Evolutionary conservation across 2,113 vertebrate genomes (phyloP).

Genomic region (Aleadryas rufinucha): DNA sequence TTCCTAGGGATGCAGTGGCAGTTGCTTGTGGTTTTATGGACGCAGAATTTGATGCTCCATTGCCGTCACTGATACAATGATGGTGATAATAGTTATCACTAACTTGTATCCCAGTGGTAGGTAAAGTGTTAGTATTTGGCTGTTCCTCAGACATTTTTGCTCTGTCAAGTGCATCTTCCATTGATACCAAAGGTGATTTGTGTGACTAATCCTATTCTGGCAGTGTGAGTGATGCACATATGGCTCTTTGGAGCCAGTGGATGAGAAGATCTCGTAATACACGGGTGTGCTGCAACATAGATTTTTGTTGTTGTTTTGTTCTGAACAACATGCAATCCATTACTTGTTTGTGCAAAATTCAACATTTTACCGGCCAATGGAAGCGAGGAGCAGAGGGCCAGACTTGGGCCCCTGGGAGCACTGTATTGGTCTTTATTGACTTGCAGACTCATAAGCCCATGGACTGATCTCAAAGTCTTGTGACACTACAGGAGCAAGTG

Average conservation of each 20-base stretch:
- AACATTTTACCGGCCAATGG: not conserved
- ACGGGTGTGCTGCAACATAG: not conserved
- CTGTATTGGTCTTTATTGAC: not conserved
- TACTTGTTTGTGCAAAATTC: not conserved
- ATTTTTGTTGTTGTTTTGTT: not conserved
- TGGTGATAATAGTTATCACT: not conserved
- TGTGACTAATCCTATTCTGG: not conserved
- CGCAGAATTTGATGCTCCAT: not conserved
- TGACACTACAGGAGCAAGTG: not conserved
- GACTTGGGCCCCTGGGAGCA: fast-evolving
- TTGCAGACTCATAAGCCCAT: not conserved
- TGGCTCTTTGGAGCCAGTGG: not conserved
- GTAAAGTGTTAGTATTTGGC: not conserved
- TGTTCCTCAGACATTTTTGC: not conserved
- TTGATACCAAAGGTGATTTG: not conserved
- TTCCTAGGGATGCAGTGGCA: not conserved
- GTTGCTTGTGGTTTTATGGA: not conserved
- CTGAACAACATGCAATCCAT: not conserved
- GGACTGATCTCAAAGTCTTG: not conserved
- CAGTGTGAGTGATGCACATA: not conserved
- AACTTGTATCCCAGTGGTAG: not conserved
- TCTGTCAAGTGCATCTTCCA: not conserved
- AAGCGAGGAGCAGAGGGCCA: not conserved
- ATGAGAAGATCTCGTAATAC: not conserved
- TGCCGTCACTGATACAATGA: fast-evolving